Base-by-base conservation (phyloP, 2,113 vertebrate species). In the Mesembrinibis cayennensis region DNA sequence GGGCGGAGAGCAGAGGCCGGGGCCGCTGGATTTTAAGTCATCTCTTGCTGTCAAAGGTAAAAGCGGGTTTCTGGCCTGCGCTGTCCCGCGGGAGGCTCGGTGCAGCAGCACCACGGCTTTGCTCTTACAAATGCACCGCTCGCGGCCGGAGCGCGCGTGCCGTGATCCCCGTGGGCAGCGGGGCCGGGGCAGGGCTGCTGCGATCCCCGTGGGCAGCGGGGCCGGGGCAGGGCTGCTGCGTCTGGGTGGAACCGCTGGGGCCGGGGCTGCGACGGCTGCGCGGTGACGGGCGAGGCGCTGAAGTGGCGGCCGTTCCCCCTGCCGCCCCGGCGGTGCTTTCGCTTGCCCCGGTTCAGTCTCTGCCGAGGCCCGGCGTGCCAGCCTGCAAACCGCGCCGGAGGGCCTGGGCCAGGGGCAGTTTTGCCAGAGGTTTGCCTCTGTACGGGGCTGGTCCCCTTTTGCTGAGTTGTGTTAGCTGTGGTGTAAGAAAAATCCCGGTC, bases 61-160 rank as follows among this genome's bases (percentile, higher is more conserved):
- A 22, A 7, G 49, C 1, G 15, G 44, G 10, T 9, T 34, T 26
- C 14, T 16, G 18, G 30, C 21, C 45, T 19, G 6, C 13, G 6
- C 36, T 8, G 38, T 2, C 49, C 16, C 10, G 0, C 1, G 17
- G 45, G 45, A 47, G 32, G 36, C 8, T 11, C 6, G 22, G n/a
- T 9, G 11, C 9, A 7, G 58, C 58, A 16, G 3, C 23, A 4
- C 23, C n/a, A 10, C 59, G 2, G 30, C 44, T 34, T 34, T 9
- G 44, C 44, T 30, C 27, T 38, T 15, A 5, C 16, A 22, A 13
- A 13, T 0, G 58, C n/a, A 5, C 32, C 4, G 7, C 22, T 20
- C 13, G 0, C 34, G 9, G 1, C 15, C 12, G 12, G 27, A 14
- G n/a, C 27, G 5, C 2, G 16, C 26, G 74, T 2, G 26, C 3